Percentiles rank a stretch among this genome's conserved stretches.
Evolutionary conservation across 2,113 vertebrate genomes (phyloP).

Genomic region (Scomber japonicus): DNA sequence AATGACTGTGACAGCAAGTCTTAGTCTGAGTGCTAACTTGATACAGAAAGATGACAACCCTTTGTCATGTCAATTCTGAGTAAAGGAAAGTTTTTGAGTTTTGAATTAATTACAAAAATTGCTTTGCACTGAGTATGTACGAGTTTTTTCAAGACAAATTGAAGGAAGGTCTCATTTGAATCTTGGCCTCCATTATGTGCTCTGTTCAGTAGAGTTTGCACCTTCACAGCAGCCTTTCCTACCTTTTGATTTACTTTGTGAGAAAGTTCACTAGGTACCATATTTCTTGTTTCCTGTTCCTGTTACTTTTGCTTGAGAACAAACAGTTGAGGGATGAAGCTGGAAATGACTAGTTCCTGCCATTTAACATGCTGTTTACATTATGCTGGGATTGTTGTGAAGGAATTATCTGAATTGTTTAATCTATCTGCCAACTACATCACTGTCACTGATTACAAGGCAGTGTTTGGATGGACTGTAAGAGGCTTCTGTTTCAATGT

Average conservation of each 20-base stretch:
- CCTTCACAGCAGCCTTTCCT: constrained; percentile 8
- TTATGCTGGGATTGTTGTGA: not conserved
- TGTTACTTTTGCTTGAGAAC: constrained; percentile 13
- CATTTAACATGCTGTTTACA: constrained; percentile 29
- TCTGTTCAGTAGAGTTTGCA: not conserved
- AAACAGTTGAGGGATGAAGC: constrained; percentile 27
- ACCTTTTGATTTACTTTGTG: constrained; percentile 24
- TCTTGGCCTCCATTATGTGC: not conserved
- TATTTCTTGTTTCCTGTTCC: constrained; percentile 9
- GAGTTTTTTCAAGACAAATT: not conserved
- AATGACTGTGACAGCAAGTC: constrained; percentile 46
- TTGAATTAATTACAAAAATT: not conserved
- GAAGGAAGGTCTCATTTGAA: not conserved
- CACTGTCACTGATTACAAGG: constrained; percentile 28
- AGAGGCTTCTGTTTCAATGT: constrained; percentile 45
- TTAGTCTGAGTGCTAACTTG: constrained; percentile 6
- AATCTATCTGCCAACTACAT: not conserved
- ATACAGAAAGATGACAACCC: not conserved
- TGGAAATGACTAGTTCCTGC: constrained; percentile 44
- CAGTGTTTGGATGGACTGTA: not conserved
- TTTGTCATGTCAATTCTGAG: constrained; percentile 2
- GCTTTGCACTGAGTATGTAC: not conserved
- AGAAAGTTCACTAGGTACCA: constrained; percentile 20
- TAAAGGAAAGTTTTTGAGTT: not conserved
- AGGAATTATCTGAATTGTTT: constrained; percentile 11